phyloP scores from a whole-genome alignment of 1,140 invertebrate species.

The Sycophaga agraensis region DNA sequence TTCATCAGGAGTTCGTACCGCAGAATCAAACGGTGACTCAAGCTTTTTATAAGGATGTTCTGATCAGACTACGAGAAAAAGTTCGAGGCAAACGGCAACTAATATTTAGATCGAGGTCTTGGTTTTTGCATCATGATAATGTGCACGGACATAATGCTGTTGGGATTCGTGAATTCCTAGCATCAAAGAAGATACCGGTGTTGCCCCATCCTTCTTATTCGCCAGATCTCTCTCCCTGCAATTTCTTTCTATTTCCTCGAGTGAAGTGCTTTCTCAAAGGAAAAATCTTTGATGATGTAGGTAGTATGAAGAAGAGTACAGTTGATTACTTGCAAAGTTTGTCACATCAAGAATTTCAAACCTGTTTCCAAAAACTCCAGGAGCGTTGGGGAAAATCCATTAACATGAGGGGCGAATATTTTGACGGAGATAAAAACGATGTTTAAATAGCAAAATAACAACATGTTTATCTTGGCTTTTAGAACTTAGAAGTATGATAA shows the following conservation, averaged over 20 bases:
- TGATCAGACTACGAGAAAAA: slow-evolving; percentile 32
- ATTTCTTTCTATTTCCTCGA: slow-evolving; percentile 48
- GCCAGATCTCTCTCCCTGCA: slow-evolving; percentile 44
- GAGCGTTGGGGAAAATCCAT: slow-evolving; percentile 20
- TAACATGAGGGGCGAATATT: slow-evolving; percentile 2
- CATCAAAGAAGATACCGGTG: slow-evolving; percentile 34
- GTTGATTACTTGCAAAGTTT: background rate
- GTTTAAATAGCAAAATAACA: slow-evolving; percentile 1
- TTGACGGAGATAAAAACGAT: slow-evolving; percentile 6
- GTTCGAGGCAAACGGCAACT: slow-evolving; percentile 16
- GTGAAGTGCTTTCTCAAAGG: slow-evolving; percentile 39
- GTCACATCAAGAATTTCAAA: slow-evolving; percentile 1
- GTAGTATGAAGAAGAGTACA: background rate
- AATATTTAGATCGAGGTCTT: slow-evolving; percentile 14
- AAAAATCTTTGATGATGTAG: slow-evolving; percentile 30
- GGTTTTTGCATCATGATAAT: slow-evolving; percentile 41
- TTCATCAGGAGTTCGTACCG: slow-evolving; percentile 40
- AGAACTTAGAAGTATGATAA: too few relatives aligned
- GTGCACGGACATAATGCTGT: slow-evolving; percentile 31
- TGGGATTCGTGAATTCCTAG: slow-evolving; percentile 36
- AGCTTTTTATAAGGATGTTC: slow-evolving; percentile 37
- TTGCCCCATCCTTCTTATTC: slow-evolving; percentile 42
- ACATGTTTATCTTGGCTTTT: too few relatives aligned
- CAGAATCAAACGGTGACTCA: slow-evolving; percentile 40
- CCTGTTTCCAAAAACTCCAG: slow-evolving; percentile 16